Base-by-base conservation (phyloP, 2,888 invertebrate species). In the Calliopum simillimum region DNA sequence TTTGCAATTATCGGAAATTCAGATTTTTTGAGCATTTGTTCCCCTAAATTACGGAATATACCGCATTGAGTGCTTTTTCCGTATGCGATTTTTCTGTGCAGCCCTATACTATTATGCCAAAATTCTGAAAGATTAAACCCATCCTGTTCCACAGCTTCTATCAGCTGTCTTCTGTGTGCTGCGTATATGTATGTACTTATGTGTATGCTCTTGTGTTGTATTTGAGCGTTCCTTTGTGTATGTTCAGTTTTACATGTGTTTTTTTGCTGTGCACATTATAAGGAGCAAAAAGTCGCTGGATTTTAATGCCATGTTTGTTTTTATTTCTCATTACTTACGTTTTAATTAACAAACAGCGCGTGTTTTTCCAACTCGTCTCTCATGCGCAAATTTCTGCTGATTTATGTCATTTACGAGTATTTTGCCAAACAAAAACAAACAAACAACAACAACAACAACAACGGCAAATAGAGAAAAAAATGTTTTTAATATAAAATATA, bases 331-430 rank as follows among this genome's bases (percentile, higher is more conserved):
- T 67, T 59, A 43, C 58, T 49, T 49, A 67, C 25, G 41, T 67
- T 58, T 47, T 47, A 59, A 67, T 67, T 67, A 67, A 67, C 59
- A 67, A 67, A 59, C 67, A 67, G 67, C 59, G 41, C 14, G 58
- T 59, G 41, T 67, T 49, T 43, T n/a, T 21, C 19, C 53, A 43
- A 21, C 65, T 49, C 21, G 33, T 25, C 23, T n/a, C 21, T 67
- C 58, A 67, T 46, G 58, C 67, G 47, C 59, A 59, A 67, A 49
- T 67, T 58, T 49, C n/a, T 49, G 49, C 59, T 59, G 66, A 66
- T 66, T 66, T 33, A 47, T 56, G 33, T n/a, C 16, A 16, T 19
- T 59, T 59, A 33, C 33, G 33, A 33, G 33, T 33, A 33, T 33
- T 33, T n/a, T n/a, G n/a, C n/a, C n/a, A n/a, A n/a, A n/a, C n/a